These are phyloP conservation scores for Drosophila greeni DNA, from an alignment of 2,888 invertebrate genomes.

Conservation along the genomic window DNA sequence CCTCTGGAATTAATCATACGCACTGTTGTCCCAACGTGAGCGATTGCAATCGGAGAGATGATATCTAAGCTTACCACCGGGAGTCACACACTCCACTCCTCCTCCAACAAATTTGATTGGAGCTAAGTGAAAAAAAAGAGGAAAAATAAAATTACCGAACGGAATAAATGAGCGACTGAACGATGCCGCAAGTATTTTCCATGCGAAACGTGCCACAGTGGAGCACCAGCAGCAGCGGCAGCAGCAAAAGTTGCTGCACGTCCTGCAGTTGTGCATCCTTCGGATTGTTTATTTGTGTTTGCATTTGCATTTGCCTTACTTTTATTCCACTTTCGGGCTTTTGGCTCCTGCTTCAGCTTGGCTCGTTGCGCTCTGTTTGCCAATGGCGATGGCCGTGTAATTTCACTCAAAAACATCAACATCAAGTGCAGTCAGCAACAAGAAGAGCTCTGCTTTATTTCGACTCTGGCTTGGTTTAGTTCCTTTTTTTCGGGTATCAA, in stretches of 20 bases:
- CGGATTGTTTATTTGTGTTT: slow-evolving; percentile 61
- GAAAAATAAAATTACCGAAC: slow-evolving; percentile 11
- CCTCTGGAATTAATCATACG: slow-evolving; percentile 61
- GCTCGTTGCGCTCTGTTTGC: slow-evolving; percentile 49
- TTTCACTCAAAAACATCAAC: slow-evolving; percentile 56
- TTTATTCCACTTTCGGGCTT: slow-evolving; percentile 53
- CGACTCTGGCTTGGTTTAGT: slow-evolving; percentile 23
- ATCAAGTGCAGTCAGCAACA: slow-evolving; percentile 32
- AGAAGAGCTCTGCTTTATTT: slow-evolving; percentile 34
- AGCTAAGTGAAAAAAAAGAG: not conserved
- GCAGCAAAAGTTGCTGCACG: slow-evolving; percentile 32
- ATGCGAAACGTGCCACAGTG: slow-evolving; percentile 34
- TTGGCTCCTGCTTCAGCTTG: slow-evolving; percentile 16
- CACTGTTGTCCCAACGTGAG: slow-evolving; percentile 50
- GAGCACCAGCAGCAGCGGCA: not conserved
- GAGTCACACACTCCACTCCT: not conserved
- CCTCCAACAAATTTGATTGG: slow-evolving; percentile 8
- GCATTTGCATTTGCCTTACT: slow-evolving; percentile 58
- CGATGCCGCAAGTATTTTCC: slow-evolving; percentile 28
- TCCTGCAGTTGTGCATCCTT: slow-evolving; percentile 25
- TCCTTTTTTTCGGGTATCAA: slow-evolving; percentile 53
- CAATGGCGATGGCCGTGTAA: slow-evolving; percentile 59
- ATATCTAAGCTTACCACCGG: slow-evolving; percentile 38
- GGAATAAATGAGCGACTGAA: slow-evolving; percentile 36
- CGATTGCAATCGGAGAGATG: slow-evolving; percentile 59